Percentiles rank a stretch among this genome's conserved stretches.
phyloP scores from a whole-genome alignment of 2,113 vertebrate species.

The Neodontobutis hainanensis region DNA sequence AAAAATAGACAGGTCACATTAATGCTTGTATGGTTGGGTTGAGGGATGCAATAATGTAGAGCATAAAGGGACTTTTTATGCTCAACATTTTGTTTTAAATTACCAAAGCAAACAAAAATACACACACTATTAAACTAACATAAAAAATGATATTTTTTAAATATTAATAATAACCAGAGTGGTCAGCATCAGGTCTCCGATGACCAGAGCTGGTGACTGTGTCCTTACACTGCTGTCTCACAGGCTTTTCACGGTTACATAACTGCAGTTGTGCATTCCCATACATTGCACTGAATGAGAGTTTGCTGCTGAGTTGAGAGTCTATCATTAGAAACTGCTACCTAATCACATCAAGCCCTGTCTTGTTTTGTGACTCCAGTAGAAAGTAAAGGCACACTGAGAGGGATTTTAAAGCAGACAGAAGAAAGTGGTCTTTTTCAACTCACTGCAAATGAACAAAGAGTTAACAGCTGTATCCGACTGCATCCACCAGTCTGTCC shows the following conservation, averaged over 20 bases:
- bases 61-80: background rate
- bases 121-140: no score
- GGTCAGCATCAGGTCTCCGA: background rate
- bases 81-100: no score
- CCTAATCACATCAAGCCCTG: conserved; percentile 71
- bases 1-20: no score
- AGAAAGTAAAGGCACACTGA: conserved; percentile 39
- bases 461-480: conserved; percentile 36
- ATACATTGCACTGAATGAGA: conserved; percentile 60
- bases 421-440: conserved; percentile 44
- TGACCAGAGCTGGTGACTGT: no score
- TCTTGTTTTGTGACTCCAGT: conserved; percentile 51
- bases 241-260: conserved; percentile 47
- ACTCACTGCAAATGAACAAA: conserved; percentile 41
- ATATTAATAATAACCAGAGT: no score
- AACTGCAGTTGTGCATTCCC: conserved; percentile 61
- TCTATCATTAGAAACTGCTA: conserved; percentile 71
- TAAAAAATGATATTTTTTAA: no score
- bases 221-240: conserved; percentile 37
- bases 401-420: conserved; percentile 44
- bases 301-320: conserved; percentile 56
- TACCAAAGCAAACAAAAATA: no score
- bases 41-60: background rate
- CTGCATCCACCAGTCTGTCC: conserved; percentile 40
- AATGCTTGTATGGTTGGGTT: background rate